phyloP scores from a whole-genome alignment of 1,140 invertebrate genomes.

The Neodiprion pinetum region DNA sequence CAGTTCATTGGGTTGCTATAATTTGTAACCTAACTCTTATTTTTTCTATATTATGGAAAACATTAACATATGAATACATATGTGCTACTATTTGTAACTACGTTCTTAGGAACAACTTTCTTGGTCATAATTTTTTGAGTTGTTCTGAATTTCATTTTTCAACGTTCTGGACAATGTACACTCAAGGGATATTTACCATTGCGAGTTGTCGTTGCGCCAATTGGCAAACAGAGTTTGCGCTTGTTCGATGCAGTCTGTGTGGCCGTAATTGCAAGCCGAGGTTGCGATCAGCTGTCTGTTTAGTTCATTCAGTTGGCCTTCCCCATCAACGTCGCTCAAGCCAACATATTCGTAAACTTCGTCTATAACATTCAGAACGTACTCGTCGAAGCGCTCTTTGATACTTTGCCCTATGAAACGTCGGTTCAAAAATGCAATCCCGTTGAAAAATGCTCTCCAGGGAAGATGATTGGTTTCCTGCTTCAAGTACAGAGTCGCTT shows the following conservation, averaged over 20 bases:
- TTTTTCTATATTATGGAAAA: no score
- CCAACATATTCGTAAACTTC: slow-evolving; percentile 48
- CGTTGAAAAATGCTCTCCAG: slow-evolving; percentile 50
- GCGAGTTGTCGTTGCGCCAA: slow-evolving; percentile 46
- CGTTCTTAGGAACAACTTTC: no score
- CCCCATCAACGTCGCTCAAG: slow-evolving; percentile 47
- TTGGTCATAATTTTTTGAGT: no score
- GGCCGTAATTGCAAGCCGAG: slow-evolving; percentile 61
- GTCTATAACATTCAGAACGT: slow-evolving; percentile 34
- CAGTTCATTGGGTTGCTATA: no score
- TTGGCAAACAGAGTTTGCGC: slow-evolving; percentile 55
- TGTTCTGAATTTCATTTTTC: no score
- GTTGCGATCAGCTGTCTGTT: slow-evolving; percentile 59
- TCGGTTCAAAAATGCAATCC: slow-evolving; percentile 34
- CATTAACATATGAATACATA: no score
- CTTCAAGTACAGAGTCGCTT: slow-evolving; percentile 65
- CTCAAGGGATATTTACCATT: slow-evolving; percentile 36
- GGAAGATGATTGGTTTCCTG: slow-evolving; percentile 64
- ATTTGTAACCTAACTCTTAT: no score
- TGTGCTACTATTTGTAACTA: no score
- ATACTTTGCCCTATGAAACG: slow-evolving; percentile 25
- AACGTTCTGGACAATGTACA: no score
- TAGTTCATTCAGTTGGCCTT: slow-evolving; percentile 57
- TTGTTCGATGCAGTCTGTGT: slow-evolving; percentile 55
- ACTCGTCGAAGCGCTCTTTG: slow-evolving; percentile 22